Base-by-base conservation (phyloP, 2,113 vertebrate species). In the Kryptolebias marmoratus region DNA sequence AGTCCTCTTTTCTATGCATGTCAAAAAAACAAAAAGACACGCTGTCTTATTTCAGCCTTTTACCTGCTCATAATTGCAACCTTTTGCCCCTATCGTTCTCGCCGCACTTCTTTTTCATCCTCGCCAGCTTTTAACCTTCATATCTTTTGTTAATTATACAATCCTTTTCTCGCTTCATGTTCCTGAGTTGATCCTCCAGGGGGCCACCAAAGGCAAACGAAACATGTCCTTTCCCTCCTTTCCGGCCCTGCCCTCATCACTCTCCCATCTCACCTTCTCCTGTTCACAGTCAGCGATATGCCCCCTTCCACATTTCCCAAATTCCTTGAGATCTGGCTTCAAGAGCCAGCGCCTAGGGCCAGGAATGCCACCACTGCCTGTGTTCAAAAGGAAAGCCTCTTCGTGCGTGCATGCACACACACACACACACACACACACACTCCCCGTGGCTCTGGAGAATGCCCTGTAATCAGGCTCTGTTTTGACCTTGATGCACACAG, bases 311-410 rank as follows among this genome's bases (percentile, higher is more conserved):
- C 89, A 94, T 93, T 91, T 91, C 86, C 81, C 73, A 86, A 88
- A 93, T 93, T 94, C 91, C 89, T 91, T 79, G 74, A 88, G 89
- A 91, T 89, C 89, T 89, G 80, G 86, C 91, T 92, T 90, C 87
- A 86, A 91, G 90, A 89, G 84, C 73, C 80, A 85, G 88, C 45
- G 85, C 90, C 86, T 80, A 81, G 83, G 91, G 92, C 86, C 86
- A 92, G 89, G 88, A 92, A 93, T 91, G 89, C 82, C 85, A 83
- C 76, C 81, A 52, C 81, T 60, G 84, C 85, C 86, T 82, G 64
- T 71, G 85, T 91, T 91, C 80, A 85, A 87, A 87, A 92, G 86
- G 82, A 80, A 89, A 88, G 73, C 85, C 85, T 88, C 73, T 73
- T 71, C 57, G 61, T 59, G 71, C 52, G 58, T 22, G 22, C 22